Evolutionary conservation across 2,888 invertebrate genomes (phyloP).

Genomic region (Drosophila nr. perissopoda): DNA sequence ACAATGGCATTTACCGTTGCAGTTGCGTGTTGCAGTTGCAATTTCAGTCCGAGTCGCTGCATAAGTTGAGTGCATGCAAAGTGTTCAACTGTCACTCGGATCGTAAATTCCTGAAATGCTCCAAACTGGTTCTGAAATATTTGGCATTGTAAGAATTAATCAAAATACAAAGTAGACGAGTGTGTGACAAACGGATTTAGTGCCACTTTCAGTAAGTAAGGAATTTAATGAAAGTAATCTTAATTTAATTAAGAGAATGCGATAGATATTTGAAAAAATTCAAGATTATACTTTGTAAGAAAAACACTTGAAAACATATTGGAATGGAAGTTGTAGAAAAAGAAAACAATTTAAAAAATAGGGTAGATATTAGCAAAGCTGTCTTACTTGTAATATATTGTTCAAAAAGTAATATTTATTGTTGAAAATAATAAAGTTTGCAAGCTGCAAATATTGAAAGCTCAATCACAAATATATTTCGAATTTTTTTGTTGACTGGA

Average conservation of each 20-base stretch:
- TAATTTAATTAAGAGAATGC: background rate
- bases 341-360: background rate
- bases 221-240: background rate
- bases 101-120: slow-evolving; percentile 44
- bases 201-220: background rate
- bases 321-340: background rate
- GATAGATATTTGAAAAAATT: too few relatives aligned
- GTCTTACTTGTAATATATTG: background rate
- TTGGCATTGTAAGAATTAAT: slow-evolving; percentile 4
- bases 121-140: background rate
- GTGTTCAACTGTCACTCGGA: slow-evolving; percentile 42
- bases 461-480: background rate
- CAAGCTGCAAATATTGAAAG: background rate
- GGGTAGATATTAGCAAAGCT: background rate
- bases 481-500: background rate
- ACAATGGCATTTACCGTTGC: slow-evolving; percentile 30
- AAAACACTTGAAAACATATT: background rate
- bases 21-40: slow-evolving; percentile 12
- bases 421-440: background rate
- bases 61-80: slow-evolving; percentile 58
- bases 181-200: slow-evolving; percentile 1
- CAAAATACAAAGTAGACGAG: background rate
- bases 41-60: slow-evolving; percentile 19
- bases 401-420: background rate
- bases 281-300: background rate